phyloP scores from a whole-genome alignment of 2,888 invertebrate species.

The Ditula angustiorana region DNA sequence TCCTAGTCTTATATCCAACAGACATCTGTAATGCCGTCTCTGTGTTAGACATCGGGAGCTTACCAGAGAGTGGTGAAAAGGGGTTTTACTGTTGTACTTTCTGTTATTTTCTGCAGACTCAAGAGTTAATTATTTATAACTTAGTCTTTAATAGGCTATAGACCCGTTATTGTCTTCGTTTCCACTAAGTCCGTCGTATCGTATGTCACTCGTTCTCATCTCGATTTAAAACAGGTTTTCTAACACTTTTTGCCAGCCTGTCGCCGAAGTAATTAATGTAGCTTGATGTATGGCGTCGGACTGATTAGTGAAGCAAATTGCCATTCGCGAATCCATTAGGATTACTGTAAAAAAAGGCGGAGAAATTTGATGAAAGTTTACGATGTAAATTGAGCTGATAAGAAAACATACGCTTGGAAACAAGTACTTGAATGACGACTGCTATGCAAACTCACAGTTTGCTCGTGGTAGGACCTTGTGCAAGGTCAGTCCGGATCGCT shows the following conservation, averaged over 20 bases:
- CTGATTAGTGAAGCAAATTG: slow-evolving; percentile 39
- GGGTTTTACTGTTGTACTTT: too few species aligned
- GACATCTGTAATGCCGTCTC: too few species aligned
- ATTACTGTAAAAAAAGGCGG: slow-evolving; percentile 8
- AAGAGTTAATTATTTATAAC: not conserved
- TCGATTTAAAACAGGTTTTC: slow-evolving; percentile 31
- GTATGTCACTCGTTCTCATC: slow-evolving; percentile 29
- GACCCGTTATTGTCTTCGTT: slow-evolving; percentile 20
- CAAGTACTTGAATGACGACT: too few species aligned
- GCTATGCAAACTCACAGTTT: too few species aligned
- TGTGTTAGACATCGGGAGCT: too few species aligned
- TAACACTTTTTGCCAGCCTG: slow-evolving; percentile 37
- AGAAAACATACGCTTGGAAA: not conserved
- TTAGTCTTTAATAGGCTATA: slow-evolving; percentile 19
- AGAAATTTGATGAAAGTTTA: slow-evolving; percentile 11
- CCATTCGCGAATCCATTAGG: slow-evolving; percentile 23
- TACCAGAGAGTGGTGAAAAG: too few species aligned
- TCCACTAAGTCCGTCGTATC: slow-evolving; percentile 24
- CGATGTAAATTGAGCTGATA: not conserved
- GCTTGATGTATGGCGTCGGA: slow-evolving; percentile 30
- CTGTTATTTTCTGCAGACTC: too few species aligned
- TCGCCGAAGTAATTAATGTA: slow-evolving; percentile 35
- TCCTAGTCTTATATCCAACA: too few species aligned
- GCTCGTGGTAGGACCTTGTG: too few species aligned
- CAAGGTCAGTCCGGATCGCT: too few species aligned